A percentile compares a stretch with the other conserved stretches of the same genome.
Conservation (phyloP, 2,888 invertebrate genomes). For the Hypolimnas misippus region DNA sequence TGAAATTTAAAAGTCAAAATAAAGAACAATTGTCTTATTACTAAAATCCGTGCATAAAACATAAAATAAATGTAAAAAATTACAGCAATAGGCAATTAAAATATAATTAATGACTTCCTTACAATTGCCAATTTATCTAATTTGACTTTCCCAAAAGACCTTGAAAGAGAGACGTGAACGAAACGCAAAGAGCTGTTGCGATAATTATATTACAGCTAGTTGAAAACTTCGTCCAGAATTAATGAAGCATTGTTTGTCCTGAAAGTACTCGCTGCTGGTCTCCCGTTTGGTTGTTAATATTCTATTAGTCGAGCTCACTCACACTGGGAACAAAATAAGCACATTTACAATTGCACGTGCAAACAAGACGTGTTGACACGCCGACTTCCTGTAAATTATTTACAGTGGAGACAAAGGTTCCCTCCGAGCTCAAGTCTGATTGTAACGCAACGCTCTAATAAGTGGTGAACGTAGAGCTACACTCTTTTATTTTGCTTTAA, state of each 20-base stretch:
- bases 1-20: too few relatives aligned
- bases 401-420: constrained; percentile 2
- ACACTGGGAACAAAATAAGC: not conserved
- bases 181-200: constrained; percentile 11
- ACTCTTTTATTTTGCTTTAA: not conserved
- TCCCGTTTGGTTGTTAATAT: not conserved
- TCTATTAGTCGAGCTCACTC: constrained; percentile 9
- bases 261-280: not conserved
- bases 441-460: constrained; percentile 5
- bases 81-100: constrained; percentile 6
- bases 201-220: constrained; percentile 16
- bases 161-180: constrained; percentile 6
- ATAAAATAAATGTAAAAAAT: too few relatives aligned
- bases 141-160: constrained; percentile 1
- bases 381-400: constrained; percentile 18
- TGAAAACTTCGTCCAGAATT: constrained; percentile 10
- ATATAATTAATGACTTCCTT: not conserved
- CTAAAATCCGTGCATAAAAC: too few relatives aligned
- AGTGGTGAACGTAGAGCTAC: not conserved
- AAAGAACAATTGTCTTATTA: too few relatives aligned
- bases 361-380: constrained; percentile 3
- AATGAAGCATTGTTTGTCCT: not conserved
- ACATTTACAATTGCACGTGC: constrained; percentile 8
- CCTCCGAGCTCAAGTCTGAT: not conserved
- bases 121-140: not conserved